Evolutionary conservation across 2,797 vertebrate genomes (phyloP), one percentile per base, ranked within the genome.

Genomic region (Scarus forsteni): DNA sequence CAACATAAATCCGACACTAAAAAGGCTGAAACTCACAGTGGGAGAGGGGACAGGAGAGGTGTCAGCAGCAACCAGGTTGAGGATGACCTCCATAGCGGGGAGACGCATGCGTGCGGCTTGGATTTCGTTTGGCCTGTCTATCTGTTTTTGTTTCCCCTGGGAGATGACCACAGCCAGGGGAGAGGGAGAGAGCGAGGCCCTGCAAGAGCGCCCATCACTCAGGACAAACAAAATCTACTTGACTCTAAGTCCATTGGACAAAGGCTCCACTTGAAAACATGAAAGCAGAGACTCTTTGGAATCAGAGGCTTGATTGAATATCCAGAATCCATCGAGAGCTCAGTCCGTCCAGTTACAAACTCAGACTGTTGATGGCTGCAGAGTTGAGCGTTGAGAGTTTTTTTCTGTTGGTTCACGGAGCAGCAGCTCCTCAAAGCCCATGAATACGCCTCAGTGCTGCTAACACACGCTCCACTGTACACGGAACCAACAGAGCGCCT

Each of bases 31-130:
- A 91, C 93, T 94, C 89, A 94, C 93, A 5, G 72, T 88, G 36
- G 86, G 82, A 71, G 79, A 49, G 34, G 83, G 83, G 68, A 88
- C 85, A 49, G 85, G 85, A 66, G 90, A 85, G 67, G 88, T 73
- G 58, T 95, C 93, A 68, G 92, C 91, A 14, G 92, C 87, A 79
- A 94, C 89, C 89, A 95, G 88, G 87, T 88, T 94, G 70, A 94
- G 87, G 84, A 95, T 93, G 85, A 95, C 90, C 82, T 95, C 94
- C 94, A 95, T 94, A 80, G 72, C 3, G 1, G 45, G 35, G 39
- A 80, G 61, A 75, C 44, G 52, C 75, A 85, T 83, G 78, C 48
- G 44, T 60, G 46, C 65, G 5, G 51, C 58, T 72, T 67, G 39
- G 13, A 65, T 51, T 74, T 55, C 39, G 51, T 73, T 80, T 46